phyloP scores from a whole-genome alignment of 1,140 invertebrate genomes.

The Batillaria attramentaria region DNA sequence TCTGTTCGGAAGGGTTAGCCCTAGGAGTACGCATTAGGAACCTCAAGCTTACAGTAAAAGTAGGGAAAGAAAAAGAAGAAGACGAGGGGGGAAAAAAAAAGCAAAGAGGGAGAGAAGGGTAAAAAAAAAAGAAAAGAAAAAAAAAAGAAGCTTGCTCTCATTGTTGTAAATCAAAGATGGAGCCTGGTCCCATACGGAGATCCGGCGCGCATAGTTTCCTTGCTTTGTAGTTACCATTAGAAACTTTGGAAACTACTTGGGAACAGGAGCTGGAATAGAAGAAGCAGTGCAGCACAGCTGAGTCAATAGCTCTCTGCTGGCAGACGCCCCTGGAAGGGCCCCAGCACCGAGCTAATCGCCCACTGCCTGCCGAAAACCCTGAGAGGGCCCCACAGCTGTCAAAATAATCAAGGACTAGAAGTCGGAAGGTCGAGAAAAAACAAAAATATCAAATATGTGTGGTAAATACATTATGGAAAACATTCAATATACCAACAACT shows the following conservation, averaged over 20 bases:
- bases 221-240: background rate
- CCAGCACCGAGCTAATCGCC: background rate
- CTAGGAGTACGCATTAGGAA: too few species aligned
- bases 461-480: too few species aligned
- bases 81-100: background rate
- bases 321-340: background rate
- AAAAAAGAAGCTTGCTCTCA: background rate
- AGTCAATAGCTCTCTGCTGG: background rate
- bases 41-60: too few species aligned
- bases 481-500: too few species aligned
- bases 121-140: background rate
- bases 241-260: background rate
- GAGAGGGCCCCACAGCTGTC: background rate
- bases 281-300: background rate
- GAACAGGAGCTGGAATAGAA: background rate
- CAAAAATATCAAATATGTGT: conserved; percentile 5
- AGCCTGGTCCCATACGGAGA: background rate
- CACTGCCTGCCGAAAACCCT: background rate
- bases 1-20: too few species aligned
- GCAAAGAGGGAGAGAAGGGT: background rate
- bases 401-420: background rate
- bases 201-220: background rate
- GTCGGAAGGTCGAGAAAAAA: background rate
- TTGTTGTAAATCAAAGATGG: conserved; percentile 7
- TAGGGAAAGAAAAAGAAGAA: background rate